phyloP scores from a whole-genome alignment of 2,113 vertebrate genomes.

The Porphyrio hochstetteri region DNA sequence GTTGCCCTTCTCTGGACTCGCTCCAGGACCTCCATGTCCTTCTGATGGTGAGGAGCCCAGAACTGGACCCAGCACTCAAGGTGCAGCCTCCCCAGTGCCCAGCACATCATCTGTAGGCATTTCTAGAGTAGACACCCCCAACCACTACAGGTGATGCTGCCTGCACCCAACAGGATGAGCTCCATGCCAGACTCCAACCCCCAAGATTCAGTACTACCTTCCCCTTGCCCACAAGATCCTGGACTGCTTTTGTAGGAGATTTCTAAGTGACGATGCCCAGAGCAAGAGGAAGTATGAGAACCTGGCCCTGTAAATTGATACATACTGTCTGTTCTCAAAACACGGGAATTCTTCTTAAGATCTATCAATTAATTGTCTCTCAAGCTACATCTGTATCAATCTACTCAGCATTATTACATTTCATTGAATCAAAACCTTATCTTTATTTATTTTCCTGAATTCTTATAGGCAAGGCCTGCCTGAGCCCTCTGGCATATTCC shows the following conservation, averaged over 20 bases:
- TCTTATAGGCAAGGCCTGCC: not conserved
- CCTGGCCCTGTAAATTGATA: not conserved
- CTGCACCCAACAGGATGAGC: accelerated
- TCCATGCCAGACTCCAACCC: not conserved
- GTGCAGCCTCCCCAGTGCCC: too few relatives aligned
- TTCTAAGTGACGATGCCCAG: not conserved
- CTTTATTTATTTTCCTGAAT: not conserved
- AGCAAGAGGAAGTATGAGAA: not conserved
- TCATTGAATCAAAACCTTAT: not conserved
- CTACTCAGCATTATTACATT: too few relatives aligned
- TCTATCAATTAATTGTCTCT: too few relatives aligned
- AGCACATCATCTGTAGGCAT: not conserved
- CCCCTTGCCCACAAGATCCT: not conserved
- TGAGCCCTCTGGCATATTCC: not conserved
- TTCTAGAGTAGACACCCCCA: not conserved
- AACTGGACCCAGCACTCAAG: too few relatives aligned
- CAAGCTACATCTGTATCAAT: too few relatives aligned
- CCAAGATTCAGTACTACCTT: accelerated
- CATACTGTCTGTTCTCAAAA: too few relatives aligned
- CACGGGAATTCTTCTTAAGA: too few relatives aligned
- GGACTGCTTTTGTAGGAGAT: not conserved
- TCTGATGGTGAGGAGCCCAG: too few relatives aligned
- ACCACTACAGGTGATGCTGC: not conserved
- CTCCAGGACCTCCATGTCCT: too few relatives aligned
- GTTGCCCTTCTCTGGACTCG: too few relatives aligned